Evolutionary conservation across 2,888 invertebrate genomes (phyloP).

Genomic region (Eulithis prunata): DNA sequence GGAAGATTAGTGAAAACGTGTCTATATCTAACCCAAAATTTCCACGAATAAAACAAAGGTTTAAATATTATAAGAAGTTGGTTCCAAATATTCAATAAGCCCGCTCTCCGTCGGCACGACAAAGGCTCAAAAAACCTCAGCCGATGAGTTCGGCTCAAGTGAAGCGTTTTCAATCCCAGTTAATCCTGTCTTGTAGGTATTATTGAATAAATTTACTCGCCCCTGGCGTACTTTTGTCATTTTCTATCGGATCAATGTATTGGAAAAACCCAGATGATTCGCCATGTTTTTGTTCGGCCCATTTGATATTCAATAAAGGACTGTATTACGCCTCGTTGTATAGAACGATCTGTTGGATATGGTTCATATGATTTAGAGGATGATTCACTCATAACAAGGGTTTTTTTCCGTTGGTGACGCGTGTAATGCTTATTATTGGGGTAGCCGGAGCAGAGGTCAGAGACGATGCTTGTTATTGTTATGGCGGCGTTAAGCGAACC

Average conservation of each 20-base stretch:
- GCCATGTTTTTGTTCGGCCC: constrained; percentile 44
- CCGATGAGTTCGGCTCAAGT: constrained; percentile 69
- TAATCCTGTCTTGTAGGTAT: constrained; percentile 71
- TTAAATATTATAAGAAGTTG: constrained; percentile 24
- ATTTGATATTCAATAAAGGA: constrained; percentile 45
- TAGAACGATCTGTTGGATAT: constrained; percentile 32
- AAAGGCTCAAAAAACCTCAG: constrained; percentile 64
- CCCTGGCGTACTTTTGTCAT: constrained; percentile 61
- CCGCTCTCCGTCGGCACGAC: constrained; percentile 21
- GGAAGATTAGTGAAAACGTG: constrained; percentile 31
- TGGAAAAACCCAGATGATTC: constrained; percentile 60
- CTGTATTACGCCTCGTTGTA: constrained; percentile 37
- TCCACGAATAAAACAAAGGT: constrained; percentile 41
- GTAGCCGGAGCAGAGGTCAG: constrained; percentile 44
- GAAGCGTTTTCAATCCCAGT: constrained; percentile 73
- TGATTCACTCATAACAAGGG: constrained; percentile 35
- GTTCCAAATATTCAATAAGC: constrained; percentile 22
- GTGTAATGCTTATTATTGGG: constrained; percentile 47
- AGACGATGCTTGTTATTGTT: constrained; percentile 61
- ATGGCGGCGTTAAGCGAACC: constrained; percentile 58
- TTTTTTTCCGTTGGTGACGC: constrained; percentile 47
- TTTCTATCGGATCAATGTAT: constrained; percentile 57
- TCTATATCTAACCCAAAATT: constrained; percentile 41
- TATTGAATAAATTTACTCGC: constrained; percentile 74
- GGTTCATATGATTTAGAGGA: constrained; percentile 45